A percentile compares a stretch with the other conserved stretches of the same genome.
Conservation (phyloP, 2,888 invertebrate species). For the Cerceris rybyensis region DNA sequence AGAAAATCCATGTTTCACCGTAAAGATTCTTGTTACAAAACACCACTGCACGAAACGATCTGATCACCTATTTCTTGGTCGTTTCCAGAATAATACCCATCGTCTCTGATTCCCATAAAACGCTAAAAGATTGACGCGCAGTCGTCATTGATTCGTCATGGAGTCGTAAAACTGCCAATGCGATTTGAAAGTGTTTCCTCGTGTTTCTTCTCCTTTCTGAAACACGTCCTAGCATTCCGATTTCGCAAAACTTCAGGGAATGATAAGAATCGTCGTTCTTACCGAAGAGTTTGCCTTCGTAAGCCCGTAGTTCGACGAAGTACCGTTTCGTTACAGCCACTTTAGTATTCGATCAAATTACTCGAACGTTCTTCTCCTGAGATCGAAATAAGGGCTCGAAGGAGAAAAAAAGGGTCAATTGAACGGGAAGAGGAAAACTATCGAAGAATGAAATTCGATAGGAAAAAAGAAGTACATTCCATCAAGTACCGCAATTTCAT, state of each 20-base stretch:
- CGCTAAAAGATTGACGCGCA: not conserved
- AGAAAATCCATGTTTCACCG: too few species aligned
- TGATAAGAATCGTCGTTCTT: constrained; percentile 45
- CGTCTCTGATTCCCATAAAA: constrained; percentile 12
- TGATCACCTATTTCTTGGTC: too few species aligned
- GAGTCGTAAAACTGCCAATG: constrained; percentile 2
- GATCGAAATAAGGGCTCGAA: constrained; percentile 16
- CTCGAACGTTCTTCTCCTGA: constrained; percentile 27
- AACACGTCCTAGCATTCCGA: constrained; percentile 13
- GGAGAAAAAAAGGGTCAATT: constrained; percentile 23
- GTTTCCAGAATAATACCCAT: not conserved
- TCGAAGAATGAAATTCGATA: constrained; percentile 4
- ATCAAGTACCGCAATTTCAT: not conserved
- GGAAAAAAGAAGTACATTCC: not conserved
- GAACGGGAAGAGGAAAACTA: constrained; percentile 6
- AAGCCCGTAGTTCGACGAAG: constrained; percentile 40
- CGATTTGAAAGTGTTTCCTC: constrained; percentile 17
- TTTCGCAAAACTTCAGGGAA: constrained; percentile 29
- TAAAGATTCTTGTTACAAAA: too few species aligned
- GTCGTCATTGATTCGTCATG: not conserved
- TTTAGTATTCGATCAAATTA: constrained; percentile 47
- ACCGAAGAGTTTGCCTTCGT: constrained; percentile 21
- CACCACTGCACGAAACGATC: too few species aligned
- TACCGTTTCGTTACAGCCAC: constrained; percentile 34
- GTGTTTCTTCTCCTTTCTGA: not conserved